Percentiles rank a stretch among this genome's conserved stretches.
Evolutionary conservation across 2,797 vertebrate genomes (phyloP).

Genomic region (Enteromius trimaculatus): DNA sequence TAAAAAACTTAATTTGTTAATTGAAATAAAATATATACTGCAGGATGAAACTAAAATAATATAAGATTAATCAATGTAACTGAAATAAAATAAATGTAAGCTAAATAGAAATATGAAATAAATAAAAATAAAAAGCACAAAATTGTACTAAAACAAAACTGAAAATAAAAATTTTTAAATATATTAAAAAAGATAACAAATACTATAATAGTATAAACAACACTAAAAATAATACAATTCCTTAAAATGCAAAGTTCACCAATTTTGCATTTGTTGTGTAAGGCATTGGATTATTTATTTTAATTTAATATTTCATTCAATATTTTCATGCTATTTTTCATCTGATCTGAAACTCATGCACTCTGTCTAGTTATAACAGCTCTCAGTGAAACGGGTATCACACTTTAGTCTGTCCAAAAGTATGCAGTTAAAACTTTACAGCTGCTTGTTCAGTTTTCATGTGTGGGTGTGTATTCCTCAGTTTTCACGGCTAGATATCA

Average conservation of each 20-base stretch:
- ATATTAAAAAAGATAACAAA: background rate
- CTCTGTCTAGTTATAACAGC: background rate
- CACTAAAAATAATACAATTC: background rate
- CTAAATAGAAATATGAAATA: background rate
- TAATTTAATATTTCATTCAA: background rate
- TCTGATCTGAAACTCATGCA: background rate
- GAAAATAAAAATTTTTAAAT: background rate
- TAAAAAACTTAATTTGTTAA: background rate
- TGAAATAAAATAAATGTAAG: background rate
- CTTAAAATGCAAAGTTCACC: background rate
- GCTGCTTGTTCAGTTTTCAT: slow-evolving; percentile 13
- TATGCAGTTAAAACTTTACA: slow-evolving; percentile 24
- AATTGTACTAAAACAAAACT: background rate
- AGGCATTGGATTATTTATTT: background rate
- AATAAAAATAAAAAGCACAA: background rate
- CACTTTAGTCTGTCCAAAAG: background rate
- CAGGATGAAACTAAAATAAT: background rate
- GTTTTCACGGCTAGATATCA: background rate
- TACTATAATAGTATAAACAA: background rate
- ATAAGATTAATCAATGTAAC: background rate
- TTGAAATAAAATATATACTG: background rate
- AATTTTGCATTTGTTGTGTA: background rate
- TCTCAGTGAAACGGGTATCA: background rate
- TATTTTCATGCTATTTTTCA: background rate
- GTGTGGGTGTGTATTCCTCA: background rate